These are phyloP conservation scores for Zophobas morio DNA, from an alignment of 1,140 invertebrate species.

Conservation along the genomic window DNA sequence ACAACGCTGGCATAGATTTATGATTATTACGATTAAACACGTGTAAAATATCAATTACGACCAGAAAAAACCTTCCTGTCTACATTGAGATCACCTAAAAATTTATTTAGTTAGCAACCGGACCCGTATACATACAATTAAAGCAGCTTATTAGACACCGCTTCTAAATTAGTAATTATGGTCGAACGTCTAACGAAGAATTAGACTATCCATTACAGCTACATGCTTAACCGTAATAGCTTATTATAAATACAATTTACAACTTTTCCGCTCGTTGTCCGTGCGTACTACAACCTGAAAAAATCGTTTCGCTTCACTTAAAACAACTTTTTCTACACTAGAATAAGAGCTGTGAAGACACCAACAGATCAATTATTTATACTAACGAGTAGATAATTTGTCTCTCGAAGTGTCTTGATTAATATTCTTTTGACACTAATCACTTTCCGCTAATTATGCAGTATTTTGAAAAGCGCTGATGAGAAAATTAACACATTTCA, in stretches of 20 bases:
- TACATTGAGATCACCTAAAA: conserved; percentile 11
- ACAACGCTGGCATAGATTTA: conserved; percentile 7
- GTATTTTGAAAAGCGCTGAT: conserved; percentile 3
- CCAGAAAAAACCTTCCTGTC: not conserved
- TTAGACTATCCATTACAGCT: conserved; percentile 1
- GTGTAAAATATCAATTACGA: conserved; percentile 32
- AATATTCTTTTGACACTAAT: conserved; percentile 37
- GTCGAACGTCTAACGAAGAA: not conserved
- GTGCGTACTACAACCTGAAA: not conserved
- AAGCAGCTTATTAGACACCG: not conserved
- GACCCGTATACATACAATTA: not conserved
- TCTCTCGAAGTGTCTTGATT: not conserved
- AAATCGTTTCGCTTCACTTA: not conserved
- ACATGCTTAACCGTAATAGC: not conserved
- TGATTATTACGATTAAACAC: conserved; percentile 34
- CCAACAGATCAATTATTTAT: conserved; percentile 2
- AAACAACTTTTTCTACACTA: conserved; percentile 6
- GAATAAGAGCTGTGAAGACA: not conserved
- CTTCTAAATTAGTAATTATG: conserved; percentile 23
- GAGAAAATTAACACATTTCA: conserved; percentile 16
- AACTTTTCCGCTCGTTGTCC: not conserved
- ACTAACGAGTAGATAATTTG: conserved; percentile 5
- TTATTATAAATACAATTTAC: not conserved
- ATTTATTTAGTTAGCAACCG: not conserved
- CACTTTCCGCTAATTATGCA: conserved; percentile 23